Base-by-base conservation (phyloP, 2,888 invertebrate genomes). In the Drosophila formosana region DNA sequence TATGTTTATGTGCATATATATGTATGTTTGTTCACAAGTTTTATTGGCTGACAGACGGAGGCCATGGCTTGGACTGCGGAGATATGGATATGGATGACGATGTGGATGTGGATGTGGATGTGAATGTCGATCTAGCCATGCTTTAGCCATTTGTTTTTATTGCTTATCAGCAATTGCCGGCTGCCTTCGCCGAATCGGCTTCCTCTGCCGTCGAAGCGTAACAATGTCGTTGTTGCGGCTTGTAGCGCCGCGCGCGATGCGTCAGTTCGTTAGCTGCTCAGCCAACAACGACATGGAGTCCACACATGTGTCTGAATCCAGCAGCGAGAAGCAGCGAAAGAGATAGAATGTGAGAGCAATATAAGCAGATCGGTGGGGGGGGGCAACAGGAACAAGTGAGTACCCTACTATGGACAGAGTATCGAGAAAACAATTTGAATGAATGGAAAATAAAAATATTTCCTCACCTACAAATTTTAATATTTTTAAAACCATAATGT, bases 91-190 rank as follows among this genome's bases (percentile, higher is more conserved):
- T n/a, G n/a, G n/a, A n/a, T n/a, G 4, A 26, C 50, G 41, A 53
- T 43, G 4, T 28, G 18, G 41, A 25, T 18, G 26, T 64, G n/a
- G 18, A 43, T 60, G 43, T 61, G 7, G 18, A 56, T 49, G 61
- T 30, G 26, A n/a, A 37, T 60, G 47, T 58, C 9, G 18, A 63
- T 49, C 65, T 46, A 58, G 37, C 58, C 70, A 73, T 84, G 78
- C 63, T 67, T 75, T 60, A 67, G 72, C 75, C 86, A 77, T 88
- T 82, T 88, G 88, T 79, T 85, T 82, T 88, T 82, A 82, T 85
- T 62, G 66, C 82, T 82, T 85, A 88, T 88, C 85, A 79, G 71
- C 76, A 82, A 84, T 82, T 87, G 85, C 43, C 65, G 49, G 51
- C 51, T 55, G 66, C 41, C 56, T 50, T 50, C 13, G 61, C 52